phyloP scores from a whole-genome alignment of 1,140 invertebrate species.

The Melipona quadrifasciata region DNA sequence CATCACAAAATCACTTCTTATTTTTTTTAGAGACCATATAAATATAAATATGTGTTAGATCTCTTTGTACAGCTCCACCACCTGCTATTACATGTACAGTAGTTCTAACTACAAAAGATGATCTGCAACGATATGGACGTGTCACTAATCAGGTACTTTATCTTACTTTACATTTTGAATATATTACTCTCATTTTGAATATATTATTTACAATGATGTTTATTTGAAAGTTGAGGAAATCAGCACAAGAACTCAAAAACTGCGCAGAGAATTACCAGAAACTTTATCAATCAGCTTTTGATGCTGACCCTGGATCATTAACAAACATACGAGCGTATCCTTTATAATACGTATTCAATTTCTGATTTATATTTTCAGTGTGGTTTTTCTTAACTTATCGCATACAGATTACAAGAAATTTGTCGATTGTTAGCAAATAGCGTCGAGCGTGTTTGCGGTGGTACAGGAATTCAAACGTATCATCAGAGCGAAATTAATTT shows the following conservation, averaged over 20 bases:
- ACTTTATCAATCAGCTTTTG: constrained; percentile 95
- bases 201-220: not conserved
- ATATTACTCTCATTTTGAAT: not conserved
- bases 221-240: constrained; percentile 86
- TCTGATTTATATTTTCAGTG: not conserved
- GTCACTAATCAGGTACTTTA: constrained; percentile 86
- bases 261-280: constrained; percentile 91
- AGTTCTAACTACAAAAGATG: constrained; percentile 89
- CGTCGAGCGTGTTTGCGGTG: constrained; percentile 86
- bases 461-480: constrained; percentile 77
- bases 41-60: constrained; percentile 76
- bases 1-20: not conserved
- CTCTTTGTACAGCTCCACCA: constrained; percentile 94
- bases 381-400: constrained; percentile 27
- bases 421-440: constrained; percentile 89
- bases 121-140: constrained; percentile 91
- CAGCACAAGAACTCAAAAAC: constrained; percentile 87
- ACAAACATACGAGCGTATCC: constrained; percentile 88
- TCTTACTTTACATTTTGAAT: not conserved
- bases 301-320: constrained; percentile 94
- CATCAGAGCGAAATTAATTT: constrained; percentile 81
- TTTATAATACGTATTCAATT: constrained; percentile 63
- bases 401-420: constrained; percentile 87
- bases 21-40: not conserved
- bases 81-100: constrained; percentile 94